Evolutionary conservation across 2,797 vertebrate species (phyloP), one percentile per base, ranked within the genome.

Genomic region (Scarus forsteni): DNA sequence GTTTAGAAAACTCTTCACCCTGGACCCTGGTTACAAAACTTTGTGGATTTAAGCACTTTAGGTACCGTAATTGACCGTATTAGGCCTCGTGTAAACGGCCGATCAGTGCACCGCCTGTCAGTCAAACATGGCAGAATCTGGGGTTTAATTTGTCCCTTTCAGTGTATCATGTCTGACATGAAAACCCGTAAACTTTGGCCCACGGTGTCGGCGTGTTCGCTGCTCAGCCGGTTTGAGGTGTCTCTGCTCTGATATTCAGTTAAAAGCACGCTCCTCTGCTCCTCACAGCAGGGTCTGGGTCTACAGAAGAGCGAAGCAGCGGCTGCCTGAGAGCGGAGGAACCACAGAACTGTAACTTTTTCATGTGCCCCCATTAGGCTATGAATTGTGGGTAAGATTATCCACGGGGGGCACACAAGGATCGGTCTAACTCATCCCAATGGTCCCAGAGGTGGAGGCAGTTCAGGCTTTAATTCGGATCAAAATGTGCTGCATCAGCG

Each of bases 91-190:
- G n/a, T n/a, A n/a, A n/a, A n/a, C n/a, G n/a, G n/a, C n/a, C n/a
- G n/a, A n/a, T n/a, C n/a, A n/a, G n/a, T n/a, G n/a, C n/a, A n/a
- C n/a, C n/a, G n/a, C n/a, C n/a, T n/a, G n/a, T n/a, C n/a, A n/a
- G n/a, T n/a, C n/a, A n/a, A n/a, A n/a, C n/a, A n/a, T n/a, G n/a
- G n/a, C n/a, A n/a, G n/a, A n/a, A 72, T 78, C 55, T 75, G 75
- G 78, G 60, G 55, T 73, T 61, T 68, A 66, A 88, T 80, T 81
- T 80, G 57, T 79, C 62, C 70, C 59, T 34, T 81, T 81, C 85
- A 70, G 58, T 43, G 49, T 52, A 53, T 69, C 53, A 38, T 60
- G 11, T 68, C 64, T 66, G 67, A 35, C 59, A 76, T 72, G 72
- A 79, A 74, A 65, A 27, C 27, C 2, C 27, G 27, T 27, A 27